phyloP scores from a whole-genome alignment of 1,140 invertebrate species.

The Semibalanus balanoides region DNA sequence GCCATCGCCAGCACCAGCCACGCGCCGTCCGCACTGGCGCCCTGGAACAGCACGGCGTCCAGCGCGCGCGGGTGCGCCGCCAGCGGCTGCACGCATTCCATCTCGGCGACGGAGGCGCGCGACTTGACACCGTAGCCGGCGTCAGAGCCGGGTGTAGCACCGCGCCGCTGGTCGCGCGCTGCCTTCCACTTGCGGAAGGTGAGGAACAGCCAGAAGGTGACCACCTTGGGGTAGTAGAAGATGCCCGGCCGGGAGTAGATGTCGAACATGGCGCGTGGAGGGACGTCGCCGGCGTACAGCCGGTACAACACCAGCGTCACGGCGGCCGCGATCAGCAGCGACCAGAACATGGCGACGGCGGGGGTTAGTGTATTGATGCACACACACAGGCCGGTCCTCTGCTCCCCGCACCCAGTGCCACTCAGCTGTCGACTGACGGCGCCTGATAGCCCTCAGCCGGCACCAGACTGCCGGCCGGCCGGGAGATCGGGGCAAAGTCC shows the following conservation, averaged over 20 bases:
- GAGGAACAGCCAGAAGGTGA: slow-evolving; percentile 37
- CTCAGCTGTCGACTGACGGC: too few relatives aligned
- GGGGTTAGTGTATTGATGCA: too few relatives aligned
- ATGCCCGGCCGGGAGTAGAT: slow-evolving; percentile 43
- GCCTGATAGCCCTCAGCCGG: too few relatives aligned
- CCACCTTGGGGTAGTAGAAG: slow-evolving; percentile 47
- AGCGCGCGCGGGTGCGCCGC: slow-evolving; percentile 37
- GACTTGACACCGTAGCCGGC: slow-evolving; percentile 35
- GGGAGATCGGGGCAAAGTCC: too few relatives aligned
- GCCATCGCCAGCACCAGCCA: slow-evolving; percentile 30
- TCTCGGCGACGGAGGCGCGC: slow-evolving; percentile 30
- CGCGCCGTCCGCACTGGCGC: slow-evolving; percentile 24
- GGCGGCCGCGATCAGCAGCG: slow-evolving; percentile 2
- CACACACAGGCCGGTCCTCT: too few relatives aligned
- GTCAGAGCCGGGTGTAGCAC: slow-evolving; percentile 13
- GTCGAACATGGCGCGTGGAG: slow-evolving; percentile 31
- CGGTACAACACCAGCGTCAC: slow-evolving; percentile 9
- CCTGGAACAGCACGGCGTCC: slow-evolving; percentile 32
- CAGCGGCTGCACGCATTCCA: slow-evolving; percentile 44
- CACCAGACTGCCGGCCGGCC: too few relatives aligned
- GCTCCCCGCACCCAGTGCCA: too few relatives aligned
- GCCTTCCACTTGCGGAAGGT: slow-evolving; percentile 29
- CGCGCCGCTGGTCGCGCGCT: slow-evolving; percentile 19
- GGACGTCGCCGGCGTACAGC: slow-evolving; percentile 5
- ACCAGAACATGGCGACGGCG: too few relatives aligned